Percentiles rank a stretch among this genome's conserved stretches.
Evolutionary conservation across 2,888 invertebrate species (phyloP).

Genomic region (Lasioglossum calceatum): DNA sequence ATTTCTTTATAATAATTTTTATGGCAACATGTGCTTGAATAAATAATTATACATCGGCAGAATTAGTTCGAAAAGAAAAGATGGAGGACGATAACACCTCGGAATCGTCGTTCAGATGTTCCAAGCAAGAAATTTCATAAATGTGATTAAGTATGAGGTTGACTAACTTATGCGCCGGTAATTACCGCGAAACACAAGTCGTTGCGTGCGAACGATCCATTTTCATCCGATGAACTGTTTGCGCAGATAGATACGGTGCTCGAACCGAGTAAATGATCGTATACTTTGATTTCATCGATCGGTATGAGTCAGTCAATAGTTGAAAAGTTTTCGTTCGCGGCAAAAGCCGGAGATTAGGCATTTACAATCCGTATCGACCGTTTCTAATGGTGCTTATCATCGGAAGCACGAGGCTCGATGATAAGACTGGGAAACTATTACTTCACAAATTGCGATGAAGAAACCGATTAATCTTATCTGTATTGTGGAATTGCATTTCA

Average conservation of each 20-base stretch:
- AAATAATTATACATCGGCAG: too few species aligned
- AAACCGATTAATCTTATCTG: not conserved
- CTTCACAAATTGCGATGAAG: not conserved
- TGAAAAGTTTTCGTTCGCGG: not conserved
- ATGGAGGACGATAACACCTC: not conserved
- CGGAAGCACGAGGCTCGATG: not conserved
- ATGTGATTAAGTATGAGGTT: not conserved
- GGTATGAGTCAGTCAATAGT: not conserved
- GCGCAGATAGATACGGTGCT: not conserved
- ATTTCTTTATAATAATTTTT: too few species aligned
- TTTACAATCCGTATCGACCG: not conserved
- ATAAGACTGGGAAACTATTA: not conserved
- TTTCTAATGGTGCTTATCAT: not conserved
- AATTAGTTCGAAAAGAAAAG: not conserved
- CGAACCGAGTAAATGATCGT: slow-evolving; percentile 1
- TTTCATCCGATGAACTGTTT: not conserved
- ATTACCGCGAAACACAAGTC: slow-evolving; percentile 19
- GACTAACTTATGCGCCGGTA: slow-evolving; percentile 4
- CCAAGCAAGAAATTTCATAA: not conserved
- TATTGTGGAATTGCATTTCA: not conserved
- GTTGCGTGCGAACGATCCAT: slow-evolving; percentile 4
- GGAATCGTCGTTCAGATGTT: not conserved
- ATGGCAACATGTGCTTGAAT: too few species aligned
- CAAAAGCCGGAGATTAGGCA: not conserved
- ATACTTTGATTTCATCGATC: not conserved